Base-by-base conservation (phyloP, 2,797 vertebrate genomes). In the Poecilia velifera region DNA sequence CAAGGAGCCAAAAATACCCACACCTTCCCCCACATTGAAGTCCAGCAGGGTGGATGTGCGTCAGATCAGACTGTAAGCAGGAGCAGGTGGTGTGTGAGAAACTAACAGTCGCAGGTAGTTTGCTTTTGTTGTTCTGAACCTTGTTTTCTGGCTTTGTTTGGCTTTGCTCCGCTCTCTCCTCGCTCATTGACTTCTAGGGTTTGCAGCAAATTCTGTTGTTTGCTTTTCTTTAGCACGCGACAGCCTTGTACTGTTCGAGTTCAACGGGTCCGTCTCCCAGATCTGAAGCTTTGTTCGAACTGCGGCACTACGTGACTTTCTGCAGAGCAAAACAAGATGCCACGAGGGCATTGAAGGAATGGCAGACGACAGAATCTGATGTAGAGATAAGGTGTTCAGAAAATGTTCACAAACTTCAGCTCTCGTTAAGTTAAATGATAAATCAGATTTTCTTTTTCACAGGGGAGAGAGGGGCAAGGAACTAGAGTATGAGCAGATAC, bases 31-130 rank as follows among this genome's bases (percentile, higher is more conserved):
- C 45, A 43, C 51, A 55, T 74, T 57, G 41, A 74, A 74, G 51
- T 55, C 7, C 28, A 74, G 49, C 34, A 55, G 49, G 77, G 64
- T 82, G 90, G 90, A 92, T 90, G 90, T 92, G 92, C 86, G 87
- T 93, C 93, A 93, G 91, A 91, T 89, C 84, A 76, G 45, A n/a
- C 34, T 16, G 73, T 36, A 74, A 55, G 73, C 73, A 41, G 59
- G 16, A 34, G 66, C 16, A 13, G 76, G 68, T 64, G 71, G 80
- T 76, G 74, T 62, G 55, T 25, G 59, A 76, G n/a, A 64, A 71
- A 45, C 41, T 31, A 71, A 70, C 22, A 71, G 64, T 41, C 13
- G 20, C 91, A 93, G 92, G 82, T 86, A 74, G 53, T 49, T 64
- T 66, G 41, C 12, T 45, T 53, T 45, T 71, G 68, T 71, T 71